Evolutionary conservation across 2,113 vertebrate species (phyloP).

Genomic region (Blennius ocellaris): DNA sequence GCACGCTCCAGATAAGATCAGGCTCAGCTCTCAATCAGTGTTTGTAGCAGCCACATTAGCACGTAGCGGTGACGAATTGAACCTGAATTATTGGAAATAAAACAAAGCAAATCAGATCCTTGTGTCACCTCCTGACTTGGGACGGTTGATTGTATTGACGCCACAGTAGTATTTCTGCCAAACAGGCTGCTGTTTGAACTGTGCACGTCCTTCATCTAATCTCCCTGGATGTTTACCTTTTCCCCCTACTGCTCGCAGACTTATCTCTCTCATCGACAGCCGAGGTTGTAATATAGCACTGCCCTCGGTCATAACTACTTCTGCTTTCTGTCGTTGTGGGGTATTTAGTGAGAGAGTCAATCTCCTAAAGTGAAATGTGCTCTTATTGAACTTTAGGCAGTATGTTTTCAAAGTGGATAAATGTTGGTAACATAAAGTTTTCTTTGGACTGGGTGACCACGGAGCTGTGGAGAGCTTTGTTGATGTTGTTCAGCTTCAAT

Average conservation of each 20-base stretch:
- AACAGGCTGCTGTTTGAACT: constrained; percentile 58
- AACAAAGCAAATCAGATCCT: constrained; percentile 1
- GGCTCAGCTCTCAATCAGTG: constrained; percentile 18
- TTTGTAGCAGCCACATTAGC: constrained; percentile 8
- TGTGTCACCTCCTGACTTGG: constrained; percentile 34
- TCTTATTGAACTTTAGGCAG: constrained; percentile 43
- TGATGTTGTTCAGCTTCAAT: background rate
- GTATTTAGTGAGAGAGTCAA: constrained; percentile 55
- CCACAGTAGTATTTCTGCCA: constrained; percentile 43
- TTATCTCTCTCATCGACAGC: constrained; percentile 66
- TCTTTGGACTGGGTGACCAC: background rate
- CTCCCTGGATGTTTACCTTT: constrained; percentile 73
- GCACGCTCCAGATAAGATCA: constrained; percentile 67
- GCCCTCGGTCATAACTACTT: constrained; percentile 57
- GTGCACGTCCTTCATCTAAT: constrained; percentile 68
- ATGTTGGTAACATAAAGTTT: background rate
- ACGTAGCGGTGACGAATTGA: background rate
- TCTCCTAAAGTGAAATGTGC: constrained; percentile 33
- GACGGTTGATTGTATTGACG: constrained; percentile 27
- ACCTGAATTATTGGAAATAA: constrained; percentile 10
- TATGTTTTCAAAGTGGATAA: constrained; percentile 31
- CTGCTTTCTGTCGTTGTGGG: constrained; percentile 52
- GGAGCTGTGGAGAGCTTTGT: background rate
- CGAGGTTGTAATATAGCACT: constrained; percentile 51
- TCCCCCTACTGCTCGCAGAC: constrained; percentile 35